Conservation (phyloP, 1,140 invertebrate genomes). For the Thrips palmi region DNA sequence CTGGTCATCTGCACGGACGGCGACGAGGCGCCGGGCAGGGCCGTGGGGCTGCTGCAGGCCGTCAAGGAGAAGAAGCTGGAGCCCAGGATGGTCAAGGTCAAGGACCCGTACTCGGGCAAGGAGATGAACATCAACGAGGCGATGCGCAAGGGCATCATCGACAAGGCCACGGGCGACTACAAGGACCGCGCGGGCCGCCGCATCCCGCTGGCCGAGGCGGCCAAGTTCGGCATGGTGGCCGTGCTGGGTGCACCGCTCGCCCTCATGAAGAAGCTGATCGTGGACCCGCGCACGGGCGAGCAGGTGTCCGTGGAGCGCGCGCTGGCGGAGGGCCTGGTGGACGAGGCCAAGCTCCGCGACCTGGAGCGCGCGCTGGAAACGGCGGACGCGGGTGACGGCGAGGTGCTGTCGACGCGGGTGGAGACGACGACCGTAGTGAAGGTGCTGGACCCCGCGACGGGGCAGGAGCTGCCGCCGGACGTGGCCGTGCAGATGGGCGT, state of each 20-base stretch:
- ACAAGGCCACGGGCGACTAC: conserved; percentile 52
- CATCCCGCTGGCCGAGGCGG: conserved; percentile 51
- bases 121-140: conserved; percentile 57
- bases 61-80: conserved; percentile 45
- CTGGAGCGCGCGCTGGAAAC: no score
- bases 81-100: conserved; percentile 46
- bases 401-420: conserved; percentile 34
- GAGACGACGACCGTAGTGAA: conserved; percentile 17
- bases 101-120: conserved; percentile 50
- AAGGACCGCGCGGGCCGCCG: conserved; percentile 39
- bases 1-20: conserved; percentile 52
- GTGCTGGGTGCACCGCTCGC: conserved; percentile 49
- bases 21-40: conserved; percentile 33
- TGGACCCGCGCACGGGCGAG: conserved; percentile 58
- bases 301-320: conserved; percentile 60
- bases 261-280: conserved; percentile 36
- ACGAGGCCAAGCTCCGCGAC: no score
- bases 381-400: no score
- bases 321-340: conserved; percentile 51
- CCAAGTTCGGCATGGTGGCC: conserved; percentile 47
- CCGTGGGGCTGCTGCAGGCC: conserved; percentile 46
- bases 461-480: conserved; percentile 26
- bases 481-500: conserved; percentile 32
- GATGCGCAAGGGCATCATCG: conserved; percentile 49
- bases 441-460: conserved; percentile 28